These are phyloP conservation scores for Lamellibrachia columna DNA, from an alignment of 2,888 invertebrate genomes.

Conservation along the genomic window DNA sequence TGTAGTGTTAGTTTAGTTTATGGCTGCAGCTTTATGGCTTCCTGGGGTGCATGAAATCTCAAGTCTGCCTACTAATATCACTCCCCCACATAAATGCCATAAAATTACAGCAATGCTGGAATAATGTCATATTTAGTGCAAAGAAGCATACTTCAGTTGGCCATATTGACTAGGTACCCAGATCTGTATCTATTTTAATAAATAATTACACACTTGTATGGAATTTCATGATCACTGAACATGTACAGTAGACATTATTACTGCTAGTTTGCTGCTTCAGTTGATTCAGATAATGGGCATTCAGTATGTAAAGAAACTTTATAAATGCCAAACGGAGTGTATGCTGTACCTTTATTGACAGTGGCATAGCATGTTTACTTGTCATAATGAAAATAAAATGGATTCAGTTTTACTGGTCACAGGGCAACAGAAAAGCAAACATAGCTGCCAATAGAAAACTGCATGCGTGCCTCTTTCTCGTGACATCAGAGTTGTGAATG, in stretches of 20 bases:
- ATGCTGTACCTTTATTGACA: neutral
- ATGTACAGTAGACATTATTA: neutral
- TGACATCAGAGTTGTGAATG: neutral
- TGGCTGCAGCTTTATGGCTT: conserved; percentile 4
- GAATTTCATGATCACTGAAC: neutral
- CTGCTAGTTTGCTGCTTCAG: neutral
- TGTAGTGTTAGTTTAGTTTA: conserved; percentile 2
- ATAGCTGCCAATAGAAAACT: neutral
- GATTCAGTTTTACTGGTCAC: neutral
- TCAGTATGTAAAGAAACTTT: neutral
- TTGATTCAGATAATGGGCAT: neutral
- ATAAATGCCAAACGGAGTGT: neutral
- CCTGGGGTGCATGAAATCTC: neutral
- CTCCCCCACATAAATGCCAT: neutral
- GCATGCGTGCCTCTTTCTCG: neutral
- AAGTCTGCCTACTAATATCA: neutral
- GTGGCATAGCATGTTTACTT: neutral
- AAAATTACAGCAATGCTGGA: neutral
- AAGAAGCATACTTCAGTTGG: neutral
- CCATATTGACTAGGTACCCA: neutral
- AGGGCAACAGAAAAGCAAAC: neutral
- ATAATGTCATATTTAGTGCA: neutral
- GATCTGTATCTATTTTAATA: neutral
- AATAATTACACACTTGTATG: neutral
- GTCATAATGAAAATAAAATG: neutral